phyloP scores from a whole-genome alignment of 1,140 invertebrate species.

The Drosophila rhopaloa region DNA sequence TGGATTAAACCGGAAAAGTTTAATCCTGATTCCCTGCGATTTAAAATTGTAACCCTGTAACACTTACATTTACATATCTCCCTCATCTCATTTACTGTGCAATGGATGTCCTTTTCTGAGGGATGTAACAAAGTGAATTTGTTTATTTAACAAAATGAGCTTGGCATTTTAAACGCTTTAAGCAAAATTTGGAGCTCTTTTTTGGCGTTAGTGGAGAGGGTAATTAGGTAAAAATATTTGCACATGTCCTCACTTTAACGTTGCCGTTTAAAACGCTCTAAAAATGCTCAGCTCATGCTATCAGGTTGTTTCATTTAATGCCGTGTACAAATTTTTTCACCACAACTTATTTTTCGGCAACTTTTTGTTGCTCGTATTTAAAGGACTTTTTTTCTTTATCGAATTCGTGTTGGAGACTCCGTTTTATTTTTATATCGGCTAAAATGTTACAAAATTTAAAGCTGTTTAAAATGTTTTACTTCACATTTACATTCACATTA shows the following conservation, averaged over 20 bases:
- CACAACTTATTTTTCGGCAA: too few relatives aligned
- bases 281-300: conserved; percentile 17
- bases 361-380: too few relatives aligned
- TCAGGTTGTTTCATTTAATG: too few relatives aligned
- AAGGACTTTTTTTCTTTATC: too few relatives aligned
- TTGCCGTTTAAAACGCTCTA: conserved; percentile 55
- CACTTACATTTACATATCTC: neutral
- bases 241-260: conserved; percentile 41
- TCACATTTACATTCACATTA: too few relatives aligned
- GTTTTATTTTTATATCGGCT: too few relatives aligned
- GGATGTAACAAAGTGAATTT: conserved; percentile 65
- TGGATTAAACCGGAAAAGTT: neutral
- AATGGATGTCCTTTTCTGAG: neutral
- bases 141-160: conserved; percentile 76
- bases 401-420: too few relatives aligned
- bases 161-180: conserved; percentile 70
- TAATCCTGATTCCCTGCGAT: too few relatives aligned
- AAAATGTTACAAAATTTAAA: too few relatives aligned
- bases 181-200: conserved; percentile 52
- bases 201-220: conserved; percentile 36
- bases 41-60: neutral
- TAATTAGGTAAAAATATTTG: conserved; percentile 79
- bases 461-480: too few relatives aligned
- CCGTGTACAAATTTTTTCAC: too few relatives aligned
- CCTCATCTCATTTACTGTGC: conserved; percentile 10